Evolutionary conservation across 2,797 vertebrate genomes (phyloP).

Genomic region (Acropternis orthonyx): DNA sequence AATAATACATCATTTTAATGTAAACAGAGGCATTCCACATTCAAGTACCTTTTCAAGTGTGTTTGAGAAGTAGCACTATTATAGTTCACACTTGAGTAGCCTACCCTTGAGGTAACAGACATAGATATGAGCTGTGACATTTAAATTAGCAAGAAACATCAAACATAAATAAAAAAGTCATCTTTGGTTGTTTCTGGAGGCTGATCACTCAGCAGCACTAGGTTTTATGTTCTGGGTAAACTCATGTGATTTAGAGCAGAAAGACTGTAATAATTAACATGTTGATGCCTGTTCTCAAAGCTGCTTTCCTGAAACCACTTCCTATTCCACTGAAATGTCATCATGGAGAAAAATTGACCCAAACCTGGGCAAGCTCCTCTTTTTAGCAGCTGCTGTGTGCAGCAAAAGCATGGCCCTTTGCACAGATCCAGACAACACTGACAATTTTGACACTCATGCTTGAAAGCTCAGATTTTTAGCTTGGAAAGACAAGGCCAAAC

Average conservation of each 20-base stretch:
- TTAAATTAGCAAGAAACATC: constrained; percentile 60
- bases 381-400: neutral
- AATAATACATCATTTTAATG: constrained; percentile 50
- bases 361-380: neutral
- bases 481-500: neutral
- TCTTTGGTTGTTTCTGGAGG: constrained; percentile 33
- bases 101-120: constrained; percentile 62
- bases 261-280: neutral
- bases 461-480: neutral
- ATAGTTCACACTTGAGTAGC: constrained; percentile 51
- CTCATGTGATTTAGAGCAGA: neutral
- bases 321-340: neutral
- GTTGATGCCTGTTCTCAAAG: neutral
- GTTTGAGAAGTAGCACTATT: constrained; percentile 34
- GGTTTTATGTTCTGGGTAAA: neutral
- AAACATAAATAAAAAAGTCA: constrained; percentile 51
- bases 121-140: constrained; percentile 50
- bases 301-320: neutral
- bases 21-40: constrained; percentile 37
- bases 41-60: constrained; percentile 7
- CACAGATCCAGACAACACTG: neutral
- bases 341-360: neutral
- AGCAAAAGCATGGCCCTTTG: neutral
- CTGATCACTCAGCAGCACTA: neutral
- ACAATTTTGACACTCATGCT: neutral